phyloP scores from a whole-genome alignment of 2,888 invertebrate genomes.

The Cetonia aurata region DNA sequence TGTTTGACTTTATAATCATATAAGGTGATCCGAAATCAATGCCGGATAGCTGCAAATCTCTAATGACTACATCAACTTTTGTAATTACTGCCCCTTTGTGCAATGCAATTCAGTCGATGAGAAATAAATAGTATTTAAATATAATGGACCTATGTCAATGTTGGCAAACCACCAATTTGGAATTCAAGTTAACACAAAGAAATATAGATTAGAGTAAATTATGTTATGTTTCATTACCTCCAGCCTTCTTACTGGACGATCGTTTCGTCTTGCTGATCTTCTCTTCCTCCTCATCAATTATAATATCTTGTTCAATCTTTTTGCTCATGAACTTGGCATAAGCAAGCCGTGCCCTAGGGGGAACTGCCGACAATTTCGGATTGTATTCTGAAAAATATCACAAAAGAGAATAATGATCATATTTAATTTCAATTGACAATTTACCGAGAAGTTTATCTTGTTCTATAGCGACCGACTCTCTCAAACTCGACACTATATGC shows the following conservation, averaged over 20 bases:
- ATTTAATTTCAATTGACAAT: slow-evolving; percentile 39
- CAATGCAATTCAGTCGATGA: no score
- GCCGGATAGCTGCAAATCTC: no score
- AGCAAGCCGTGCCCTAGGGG: slow-evolving; percentile 84
- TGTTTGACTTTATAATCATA: no score
- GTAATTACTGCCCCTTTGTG: no score
- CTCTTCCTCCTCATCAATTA: slow-evolving; percentile 59
- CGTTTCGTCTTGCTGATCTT: not conserved
- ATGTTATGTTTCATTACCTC: no score
- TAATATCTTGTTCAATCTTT: slow-evolving; percentile 73
- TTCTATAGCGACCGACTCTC: slow-evolving; percentile 76
- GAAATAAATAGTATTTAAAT: no score
- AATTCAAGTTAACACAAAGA: no score
- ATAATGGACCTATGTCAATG: no score
- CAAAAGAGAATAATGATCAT: not conserved
- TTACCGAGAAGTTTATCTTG: slow-evolving; percentile 79
- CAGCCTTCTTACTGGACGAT: not conserved
- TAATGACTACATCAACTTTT: no score
- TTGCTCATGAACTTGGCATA: slow-evolving; percentile 90
- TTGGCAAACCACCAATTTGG: no score
- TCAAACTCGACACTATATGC: slow-evolving; percentile 76
- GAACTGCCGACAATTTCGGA: slow-evolving; percentile 80
- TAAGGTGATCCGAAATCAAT: no score
- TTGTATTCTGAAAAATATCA: slow-evolving; percentile 76
- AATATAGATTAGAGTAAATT: no score